Base-by-base conservation (phyloP, 2,113 vertebrate genomes). In the Takifugu flavidus region DNA sequence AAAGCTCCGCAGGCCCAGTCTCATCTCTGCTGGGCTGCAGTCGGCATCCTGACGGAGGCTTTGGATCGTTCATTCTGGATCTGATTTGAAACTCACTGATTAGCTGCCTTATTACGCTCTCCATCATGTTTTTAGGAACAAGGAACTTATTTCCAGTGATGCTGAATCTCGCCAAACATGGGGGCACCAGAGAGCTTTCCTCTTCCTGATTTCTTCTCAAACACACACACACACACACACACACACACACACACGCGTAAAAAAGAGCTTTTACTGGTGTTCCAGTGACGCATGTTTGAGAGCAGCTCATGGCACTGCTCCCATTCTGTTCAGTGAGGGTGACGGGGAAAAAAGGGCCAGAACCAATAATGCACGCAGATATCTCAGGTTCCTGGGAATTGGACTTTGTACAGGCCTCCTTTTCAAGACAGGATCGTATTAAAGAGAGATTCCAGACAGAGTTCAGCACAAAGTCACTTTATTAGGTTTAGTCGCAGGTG, bases 381-480 rank as follows among this genome's bases (percentile, higher is more conserved):
- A 55, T 53, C 28, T 52, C 13, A 27, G 34, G 13, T 29, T 51
- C 52, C 44, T 28, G 15, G 13, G 47, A 15, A 59, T 58, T 72
- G 61, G 28, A 71, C 58, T 62, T 70, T 68, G 47, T 53, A 43
- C 55, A 49, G 47, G 20, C 31, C 55, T 74, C 54, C 29, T 25
- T 71, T 67, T 67, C 20, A 56, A 43, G 29, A 62, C 49, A 25
- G 53, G 5, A 73, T 58, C 67, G 64, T 31, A 70, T 67, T 67
- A 63, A 68, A 70, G 80, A 78, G 52, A 77, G 65, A 72, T 61
- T 53, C 77, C 67, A 82, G 60, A 74, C 70, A 72, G 56, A 77
- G 56, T 85, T 87, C 65, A 87, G 82, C 79, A 86, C 76, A 84
- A 78, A 86, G 61, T 82, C 72, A 84, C 78, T 88, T 87, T 88